Evolutionary conservation across 2,797 vertebrate species (phyloP), one percentile per base, ranked within the genome.

Genomic region (Acomys russatus): DNA sequence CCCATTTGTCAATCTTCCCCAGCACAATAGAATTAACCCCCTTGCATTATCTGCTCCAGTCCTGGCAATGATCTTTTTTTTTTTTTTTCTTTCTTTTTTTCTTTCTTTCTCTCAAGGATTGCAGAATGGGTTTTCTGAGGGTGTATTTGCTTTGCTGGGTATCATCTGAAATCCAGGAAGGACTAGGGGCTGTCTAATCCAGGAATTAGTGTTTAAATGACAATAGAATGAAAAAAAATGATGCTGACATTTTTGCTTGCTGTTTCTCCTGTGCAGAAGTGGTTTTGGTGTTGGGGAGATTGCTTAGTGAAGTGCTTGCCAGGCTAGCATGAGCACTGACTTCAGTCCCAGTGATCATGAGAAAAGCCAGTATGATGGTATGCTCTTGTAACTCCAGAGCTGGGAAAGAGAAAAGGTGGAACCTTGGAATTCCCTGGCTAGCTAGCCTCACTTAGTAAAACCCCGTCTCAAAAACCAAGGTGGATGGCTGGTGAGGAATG

Each of bases 1-100:
- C 63, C 66, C 54, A 22, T 84, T 95, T 97, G 95, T 85, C 90
- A 35, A 28, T 95, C 97, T 95, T 92, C 59, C 89, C 76, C 63
- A 0, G 0, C 54, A 80, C 11, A 2, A 51, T 33, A 91, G 96
- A 88, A 92, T 87, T 25, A 74, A 97, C 90, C 95, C 54, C 49
- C 51, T 6, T 18, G 84, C 85, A 54, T 94, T 77, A 77, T 84
- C 77, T n/a, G 77, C 0, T 0, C 0, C 0, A 79, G 71, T 12
- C 95, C 95, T 0, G 0, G 30, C 20, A 49, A 76, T 51, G n/a
- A 14, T 94, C 95, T 88, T 44, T 44, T 44, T 44, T 44, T 44
- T n/a, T n/a, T n/a, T n/a, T n/a, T n/a, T n/a, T n/a, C n/a, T n/a
- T n/a, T n/a, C n/a, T n/a, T n/a, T n/a, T 82, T 97, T 74, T 56